These are phyloP conservation scores for Eristalis tenax DNA, from an alignment of 2,888 invertebrate species.

Conservation along the genomic window DNA sequence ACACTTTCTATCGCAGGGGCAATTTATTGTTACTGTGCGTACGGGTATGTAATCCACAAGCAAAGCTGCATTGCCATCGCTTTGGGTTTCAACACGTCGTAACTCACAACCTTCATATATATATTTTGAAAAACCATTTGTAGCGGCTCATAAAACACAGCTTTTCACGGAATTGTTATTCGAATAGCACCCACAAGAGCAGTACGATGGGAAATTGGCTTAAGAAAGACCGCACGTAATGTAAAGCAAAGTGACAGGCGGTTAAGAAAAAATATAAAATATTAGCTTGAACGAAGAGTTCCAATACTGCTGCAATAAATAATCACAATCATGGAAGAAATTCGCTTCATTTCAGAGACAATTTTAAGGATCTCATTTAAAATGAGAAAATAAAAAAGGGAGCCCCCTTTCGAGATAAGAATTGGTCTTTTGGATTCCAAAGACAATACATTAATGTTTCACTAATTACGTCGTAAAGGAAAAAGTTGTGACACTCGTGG, in stretches of 20 bases:
- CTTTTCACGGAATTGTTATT: neutral
- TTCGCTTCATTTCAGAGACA: neutral
- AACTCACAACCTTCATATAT: neutral
- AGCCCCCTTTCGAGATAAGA: neutral
- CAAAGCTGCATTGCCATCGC: neutral
- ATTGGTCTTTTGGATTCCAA: neutral
- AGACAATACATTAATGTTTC: neutral
- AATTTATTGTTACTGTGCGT: neutral
- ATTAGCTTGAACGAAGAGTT: neutral
- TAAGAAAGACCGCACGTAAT: neutral
- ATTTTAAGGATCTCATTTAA: neutral
- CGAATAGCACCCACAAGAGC: neutral
- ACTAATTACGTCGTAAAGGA: neutral
- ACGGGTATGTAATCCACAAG: neutral
- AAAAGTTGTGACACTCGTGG: neutral
- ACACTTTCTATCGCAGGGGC: neutral
- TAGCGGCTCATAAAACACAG: neutral
- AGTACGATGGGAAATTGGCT: neutral
- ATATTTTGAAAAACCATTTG: neutral
- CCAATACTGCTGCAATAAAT: neutral
- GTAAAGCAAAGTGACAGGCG: neutral
- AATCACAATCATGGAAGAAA: neutral
- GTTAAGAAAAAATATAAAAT: too few relatives aligned
- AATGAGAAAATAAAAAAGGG: neutral
- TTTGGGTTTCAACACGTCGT: neutral